Conservation (phyloP, 2,888 invertebrate species). For the Himalopsyche tibetana region DNA sequence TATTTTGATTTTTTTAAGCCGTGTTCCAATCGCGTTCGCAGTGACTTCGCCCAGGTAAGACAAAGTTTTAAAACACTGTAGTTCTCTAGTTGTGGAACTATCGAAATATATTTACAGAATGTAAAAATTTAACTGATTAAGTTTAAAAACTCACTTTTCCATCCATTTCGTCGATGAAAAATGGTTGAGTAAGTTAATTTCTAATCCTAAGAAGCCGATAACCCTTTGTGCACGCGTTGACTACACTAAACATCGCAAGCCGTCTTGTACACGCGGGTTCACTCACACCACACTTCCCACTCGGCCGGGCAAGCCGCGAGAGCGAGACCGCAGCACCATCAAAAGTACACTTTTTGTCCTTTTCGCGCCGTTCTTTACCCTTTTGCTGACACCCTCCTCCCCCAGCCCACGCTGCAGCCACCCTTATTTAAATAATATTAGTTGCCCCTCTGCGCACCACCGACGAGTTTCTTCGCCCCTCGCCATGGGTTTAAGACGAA, state of each 20-base stretch:
- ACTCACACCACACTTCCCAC: slow-evolving; percentile 19
- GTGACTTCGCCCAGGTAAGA: no score
- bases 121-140: no score
- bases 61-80: no score
- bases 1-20: no score
- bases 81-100: no score
- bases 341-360: slow-evolving; percentile 64
- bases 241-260: neutral
- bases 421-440: slow-evolving; percentile 65
- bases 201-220: neutral
- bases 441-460: slow-evolving; percentile 49
- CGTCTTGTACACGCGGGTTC: slow-evolving; percentile 40
- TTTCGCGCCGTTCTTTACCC: slow-evolving; percentile 48
- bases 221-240: neutral
- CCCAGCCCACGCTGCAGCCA: slow-evolving; percentile 48
- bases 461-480: slow-evolving; percentile 46
- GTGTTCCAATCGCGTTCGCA: no score
- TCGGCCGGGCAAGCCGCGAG: slow-evolving; percentile 53
- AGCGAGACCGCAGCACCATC: slow-evolving; percentile 63
- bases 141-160: no score
- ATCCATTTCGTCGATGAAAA: no score
- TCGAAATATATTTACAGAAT: no score
- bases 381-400: slow-evolving; percentile 24
- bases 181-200: no score
- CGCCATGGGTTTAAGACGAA: slow-evolving; percentile 61